Base-by-base conservation (phyloP, 30 jellyfish, hydroid and myxozoan genomes). In the Haliclystus octoradiatus region DNA sequence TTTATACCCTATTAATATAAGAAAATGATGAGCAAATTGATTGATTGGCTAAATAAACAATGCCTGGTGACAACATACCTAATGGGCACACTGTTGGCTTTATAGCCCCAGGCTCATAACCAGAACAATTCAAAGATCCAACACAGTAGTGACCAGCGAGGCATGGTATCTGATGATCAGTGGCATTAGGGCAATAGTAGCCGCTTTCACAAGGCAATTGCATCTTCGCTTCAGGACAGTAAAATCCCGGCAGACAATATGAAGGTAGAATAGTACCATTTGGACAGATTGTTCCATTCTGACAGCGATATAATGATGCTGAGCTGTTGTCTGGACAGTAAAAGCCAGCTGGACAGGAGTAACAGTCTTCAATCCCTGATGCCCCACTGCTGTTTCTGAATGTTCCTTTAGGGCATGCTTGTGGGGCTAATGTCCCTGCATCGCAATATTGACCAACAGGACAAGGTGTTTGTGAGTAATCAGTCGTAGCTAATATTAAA, bases 361-460 rank as follows among this genome's bases (percentile, higher is more conserved):
- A 50, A 62, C 97, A 87, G 13, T 87, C 94, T 5, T 33, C 25
- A n/a, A 87, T 68, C 34, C 34, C 32, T 46, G 79, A 71, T 12
- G 83, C 94, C 12, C 78, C 82, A 3, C 93, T 69, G 28, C 67
- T 49, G 51, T 75, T 87, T 23, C 92, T 76, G 87, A 62, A 87
- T 25, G 94, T 87, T 7, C 97, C 97, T 26, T 92, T 83, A 1
- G 97, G 97, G 70, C 97, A 87, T 29, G 92, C 88, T 65, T 69
- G 76, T 24, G 97, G 92, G n/a, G 33, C 25, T 61, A 75, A 25
- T 24, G 73, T 75, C n/a, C 94, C 97, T 60, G 65, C 86, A 7
- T 80, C 64, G 62, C 97, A 87, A 75, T 71, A 87, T 35, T 79
- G 87, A 28, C 84, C 94, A 1, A 81, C 84, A 0, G 97, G 94